A percentile compares a stretch with the other conserved stretches of the same genome.
phyloP scores from a whole-genome alignment of 2,797 vertebrate species.

The Chelon auratus region DNA sequence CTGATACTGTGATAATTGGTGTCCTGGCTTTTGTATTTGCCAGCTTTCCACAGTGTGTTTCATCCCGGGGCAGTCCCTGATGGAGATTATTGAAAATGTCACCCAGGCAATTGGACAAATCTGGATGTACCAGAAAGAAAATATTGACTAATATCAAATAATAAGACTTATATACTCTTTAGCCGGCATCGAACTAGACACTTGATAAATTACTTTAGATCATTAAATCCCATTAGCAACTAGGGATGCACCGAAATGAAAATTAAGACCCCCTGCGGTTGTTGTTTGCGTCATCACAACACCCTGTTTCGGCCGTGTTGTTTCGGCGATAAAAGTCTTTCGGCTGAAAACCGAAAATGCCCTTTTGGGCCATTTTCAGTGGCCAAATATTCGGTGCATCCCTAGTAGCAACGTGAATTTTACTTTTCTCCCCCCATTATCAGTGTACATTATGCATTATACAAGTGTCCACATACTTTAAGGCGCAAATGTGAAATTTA shows the following conservation, averaged over 20 bases:
- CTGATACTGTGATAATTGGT: constrained; percentile 53
- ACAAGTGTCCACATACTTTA: no score
- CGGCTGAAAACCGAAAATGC: no score
- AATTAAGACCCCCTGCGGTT: no score
- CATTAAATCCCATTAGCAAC: constrained; percentile 22
- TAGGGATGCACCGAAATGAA: no score
- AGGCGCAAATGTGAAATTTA: no score
- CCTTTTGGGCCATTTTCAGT: no score
- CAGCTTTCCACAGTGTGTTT: constrained; percentile 26
- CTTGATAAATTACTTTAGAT: constrained; percentile 41
- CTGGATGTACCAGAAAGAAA: constrained; percentile 47
- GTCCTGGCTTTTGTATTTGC: constrained; percentile 34
- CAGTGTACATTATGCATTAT: no score
- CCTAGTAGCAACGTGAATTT: background rate
- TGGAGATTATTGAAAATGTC: constrained; percentile 58
- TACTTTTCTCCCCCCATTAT: no score
- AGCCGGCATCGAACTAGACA: constrained; percentile 14
- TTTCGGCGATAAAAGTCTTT: no score
- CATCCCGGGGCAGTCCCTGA: constrained; percentile 40
- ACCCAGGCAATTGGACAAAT: constrained; percentile 66
- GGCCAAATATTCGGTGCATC: no score
- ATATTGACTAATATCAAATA: constrained; percentile 52
- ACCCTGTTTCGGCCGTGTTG: no score
- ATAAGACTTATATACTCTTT: constrained; percentile 28
- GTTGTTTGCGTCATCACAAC: no score